Base-by-base conservation (phyloP, 2,113 vertebrate genomes). In the Theristicus caerulescens region DNA sequence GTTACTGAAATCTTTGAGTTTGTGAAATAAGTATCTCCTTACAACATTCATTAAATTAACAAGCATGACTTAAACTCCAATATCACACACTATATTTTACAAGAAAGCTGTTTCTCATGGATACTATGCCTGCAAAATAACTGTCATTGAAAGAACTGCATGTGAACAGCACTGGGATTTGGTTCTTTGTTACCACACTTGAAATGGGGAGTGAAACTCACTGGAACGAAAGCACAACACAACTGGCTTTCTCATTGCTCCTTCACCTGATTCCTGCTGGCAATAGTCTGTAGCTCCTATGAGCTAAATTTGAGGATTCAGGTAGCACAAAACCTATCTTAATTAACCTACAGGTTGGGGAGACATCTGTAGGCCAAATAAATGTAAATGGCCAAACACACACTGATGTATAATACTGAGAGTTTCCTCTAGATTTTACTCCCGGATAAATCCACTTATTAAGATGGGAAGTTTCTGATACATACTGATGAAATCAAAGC, bases 11-110 rank as follows among this genome's bases (percentile, higher is more conserved):
- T 84, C 77, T 80, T 82, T 66, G 46, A 12, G 26, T 83, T 46
- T 0, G 0, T 1, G 19, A 83, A 94, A 54, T 57, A 82, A 82
- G 14, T 13, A 62, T 65, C 64, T 88, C 38, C 42, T 93, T 86
- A 83, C 82, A 86, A 66, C 34, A 25, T 80, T 65, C 74, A 72
- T 95, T 94, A 90, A 93, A 86, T 80, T 80, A 96, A 92, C 74
- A 86, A 94, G 71, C 74, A 71, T 42, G 76, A 86, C 79, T 94
- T 93, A 44, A 86, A 80, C 54, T 62, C 54, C 84, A 69, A 13
- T 66, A 78, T 70, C n/a, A 31, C 79, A 66, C 58, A 17, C 31
- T 44, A 12, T 24, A 42, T 71, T 94, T 92, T 77, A 86, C 31
- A 94, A n/a, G 58, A 70, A 86, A 92, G 54, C 58, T 66, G 55